These are phyloP conservation scores for Cheilosia vernalis DNA, from an alignment of 2,888 invertebrate species.

Conservation along the genomic window DNA sequence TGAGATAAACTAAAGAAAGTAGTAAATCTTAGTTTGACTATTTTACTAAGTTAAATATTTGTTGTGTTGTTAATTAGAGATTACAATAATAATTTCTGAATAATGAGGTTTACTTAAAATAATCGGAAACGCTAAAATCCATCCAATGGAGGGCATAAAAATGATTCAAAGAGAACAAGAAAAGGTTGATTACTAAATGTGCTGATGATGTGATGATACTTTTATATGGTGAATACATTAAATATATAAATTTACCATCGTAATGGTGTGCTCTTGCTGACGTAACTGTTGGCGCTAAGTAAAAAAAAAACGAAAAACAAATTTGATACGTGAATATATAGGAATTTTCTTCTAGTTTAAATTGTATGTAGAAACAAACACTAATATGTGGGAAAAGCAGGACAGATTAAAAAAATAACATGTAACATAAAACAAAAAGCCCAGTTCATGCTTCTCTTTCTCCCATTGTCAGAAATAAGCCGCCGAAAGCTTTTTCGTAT, in stretches of 20 bases:
- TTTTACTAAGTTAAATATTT: slow-evolving; percentile 22
- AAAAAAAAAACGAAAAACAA: slow-evolving; percentile 16
- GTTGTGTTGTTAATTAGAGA: slow-evolving; percentile 7
- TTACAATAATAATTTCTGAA: slow-evolving; percentile 25
- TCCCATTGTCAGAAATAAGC: too few relatives aligned
- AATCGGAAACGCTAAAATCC: slow-evolving; percentile 80
- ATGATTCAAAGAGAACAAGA: slow-evolving; percentile 47
- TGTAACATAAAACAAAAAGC: too few relatives aligned
- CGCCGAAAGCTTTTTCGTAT: too few relatives aligned
- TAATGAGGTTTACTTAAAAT: slow-evolving; percentile 80
- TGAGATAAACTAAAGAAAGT: slow-evolving; percentile 18
- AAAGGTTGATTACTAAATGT: slow-evolving; percentile 23
- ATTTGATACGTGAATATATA: too few relatives aligned
- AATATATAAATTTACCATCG: slow-evolving; percentile 80
- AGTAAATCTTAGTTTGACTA: slow-evolving; percentile 29
- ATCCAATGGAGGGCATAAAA: slow-evolving; percentile 70
- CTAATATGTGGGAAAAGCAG: too few relatives aligned
- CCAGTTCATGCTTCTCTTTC: too few relatives aligned
- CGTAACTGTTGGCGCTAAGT: slow-evolving; percentile 80
- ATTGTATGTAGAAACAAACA: too few relatives aligned
- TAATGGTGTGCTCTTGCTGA: slow-evolving; percentile 81
- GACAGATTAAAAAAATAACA: too few relatives aligned
- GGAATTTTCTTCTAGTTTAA: too few relatives aligned
- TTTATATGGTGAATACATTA: slow-evolving; percentile 27
- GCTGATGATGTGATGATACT: slow-evolving; percentile 55